Base-by-base conservation (phyloP, 2,888 invertebrate species). In the Cheilosia grossa region DNA sequence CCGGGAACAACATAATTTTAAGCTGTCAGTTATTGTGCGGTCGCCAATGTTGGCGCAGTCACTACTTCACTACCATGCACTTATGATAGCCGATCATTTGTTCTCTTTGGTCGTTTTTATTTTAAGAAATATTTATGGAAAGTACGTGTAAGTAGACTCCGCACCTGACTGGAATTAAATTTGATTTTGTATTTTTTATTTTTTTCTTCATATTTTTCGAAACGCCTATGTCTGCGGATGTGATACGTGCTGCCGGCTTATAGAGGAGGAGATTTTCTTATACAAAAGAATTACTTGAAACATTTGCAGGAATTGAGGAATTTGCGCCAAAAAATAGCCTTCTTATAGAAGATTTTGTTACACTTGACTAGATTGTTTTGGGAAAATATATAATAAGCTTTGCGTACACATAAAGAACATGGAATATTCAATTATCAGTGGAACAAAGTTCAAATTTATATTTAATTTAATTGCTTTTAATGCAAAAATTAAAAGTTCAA, bases 61-160 rank as follows among this genome's bases (percentile, higher is more conserved):
- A 51, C 17, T 42, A 51, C 58, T 9, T 30, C 30, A 30, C 30
- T 9, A 69, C 58, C 7, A 37, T 77, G 75, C 75, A 75, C 66
- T 67, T 78, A 82, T 82, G 82, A 82, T 75, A 73, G 73, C 67
- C 82, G 58, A 82, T 73, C 67, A 78, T 63, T 56, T 63, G 7
- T 49, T 51, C 30, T 30, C n/a, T 33, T 66, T 75, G 33, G 69
- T 70, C n/a, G 70, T 77, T 77, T 82, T 82, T 77, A 59, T 82
- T 82, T 82, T 67, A 54, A 77, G 40, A 78, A 82, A 73, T 73
- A 82, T 67, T 78, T 82, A 82, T 78, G 73, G 73, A 82, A 82
- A 78, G 56, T 69, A 82, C 82, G 78, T 82, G 78, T 82, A 82
- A 82, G 82, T 78, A 82, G 82, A 78, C 58, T 82, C 78, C 49